Conservation (phyloP, 1,140 invertebrate genomes). For the Sitophilus oryzae region DNA sequence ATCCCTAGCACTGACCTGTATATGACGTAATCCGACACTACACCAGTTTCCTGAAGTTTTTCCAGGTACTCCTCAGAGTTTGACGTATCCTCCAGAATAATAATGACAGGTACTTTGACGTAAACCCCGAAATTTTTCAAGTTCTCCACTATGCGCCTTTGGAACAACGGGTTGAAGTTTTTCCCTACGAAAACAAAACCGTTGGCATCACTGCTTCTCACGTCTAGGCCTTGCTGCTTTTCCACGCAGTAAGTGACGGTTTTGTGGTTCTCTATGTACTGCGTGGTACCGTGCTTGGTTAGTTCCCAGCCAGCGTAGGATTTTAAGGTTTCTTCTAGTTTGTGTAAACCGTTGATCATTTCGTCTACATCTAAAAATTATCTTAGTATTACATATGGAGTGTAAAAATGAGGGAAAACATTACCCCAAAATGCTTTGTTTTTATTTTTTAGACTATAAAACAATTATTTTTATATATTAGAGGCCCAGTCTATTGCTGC, state of each 20-base stretch:
- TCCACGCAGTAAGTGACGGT: slow-evolving; percentile 32
- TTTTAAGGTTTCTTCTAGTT: slow-evolving; percentile 42
- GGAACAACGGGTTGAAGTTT: slow-evolving; percentile 25
- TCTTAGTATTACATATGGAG: too few species aligned
- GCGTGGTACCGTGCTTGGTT: slow-evolving; percentile 16
- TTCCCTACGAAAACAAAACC: slow-evolving; percentile 37
- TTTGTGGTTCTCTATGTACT: slow-evolving; percentile 27
- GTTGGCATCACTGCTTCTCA: slow-evolving; percentile 28
- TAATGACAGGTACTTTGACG: slow-evolving; percentile 30
- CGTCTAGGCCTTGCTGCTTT: slow-evolving; percentile 24
- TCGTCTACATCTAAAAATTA: slow-evolving; percentile 46
- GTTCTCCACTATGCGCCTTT: slow-evolving; percentile 28
- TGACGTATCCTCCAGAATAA: slow-evolving; percentile 31
- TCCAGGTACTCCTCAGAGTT: slow-evolving; percentile 19
- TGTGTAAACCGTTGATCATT: slow-evolving; percentile 32
- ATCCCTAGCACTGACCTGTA: slow-evolving; percentile 10
- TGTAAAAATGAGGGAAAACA: too few species aligned
- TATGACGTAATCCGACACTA: slow-evolving; percentile 32
- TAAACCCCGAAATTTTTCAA: slow-evolving; percentile 32
- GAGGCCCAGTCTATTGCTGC: too few species aligned
- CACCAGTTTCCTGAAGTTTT: slow-evolving; percentile 21
- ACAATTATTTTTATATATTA: too few species aligned
- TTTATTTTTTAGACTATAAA: too few species aligned
- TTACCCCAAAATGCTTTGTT: too few species aligned
- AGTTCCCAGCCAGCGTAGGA: slow-evolving; percentile 35